Conservation (phyloP, 2,797 vertebrate species). For the Intellagama lesueurii region DNA sequence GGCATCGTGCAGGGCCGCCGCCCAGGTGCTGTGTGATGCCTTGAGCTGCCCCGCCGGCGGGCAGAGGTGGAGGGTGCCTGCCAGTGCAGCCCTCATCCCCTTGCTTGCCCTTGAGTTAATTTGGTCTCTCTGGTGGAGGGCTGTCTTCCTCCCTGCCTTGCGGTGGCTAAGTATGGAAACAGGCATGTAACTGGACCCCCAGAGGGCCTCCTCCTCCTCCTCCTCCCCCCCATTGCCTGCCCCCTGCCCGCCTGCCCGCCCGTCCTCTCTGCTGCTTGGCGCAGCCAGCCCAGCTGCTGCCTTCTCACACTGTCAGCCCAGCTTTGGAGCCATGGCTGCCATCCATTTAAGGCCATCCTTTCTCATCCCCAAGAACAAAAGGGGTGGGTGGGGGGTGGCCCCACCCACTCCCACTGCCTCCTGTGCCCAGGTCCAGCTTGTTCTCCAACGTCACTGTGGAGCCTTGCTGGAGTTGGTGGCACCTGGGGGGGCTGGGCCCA, state of each 20-base stretch:
- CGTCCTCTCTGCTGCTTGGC: background rate
- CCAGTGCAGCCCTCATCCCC: conserved; percentile 88
- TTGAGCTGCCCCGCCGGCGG: no score
- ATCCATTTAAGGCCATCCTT: conserved; percentile 94
- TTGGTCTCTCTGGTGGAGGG: conserved; percentile 76
- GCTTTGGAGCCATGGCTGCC: conserved; percentile 77
- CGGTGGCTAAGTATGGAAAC: conserved; percentile 97
- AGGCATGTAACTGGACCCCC: conserved; percentile 89
- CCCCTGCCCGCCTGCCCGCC: no score
- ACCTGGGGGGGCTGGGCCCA: background rate
- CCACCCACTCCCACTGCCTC: fast-evolving
- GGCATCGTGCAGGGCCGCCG: background rate
- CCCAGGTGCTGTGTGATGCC: background rate
- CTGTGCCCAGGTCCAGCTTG: background rate
- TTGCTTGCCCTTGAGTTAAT: conserved; percentile 96
- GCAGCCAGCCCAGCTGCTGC: conserved; percentile 87
- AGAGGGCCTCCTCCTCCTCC: conserved; percentile 48
- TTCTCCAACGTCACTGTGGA: no score
- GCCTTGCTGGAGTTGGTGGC: no score
- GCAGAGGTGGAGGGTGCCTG: background rate
- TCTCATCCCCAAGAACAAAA: conserved; percentile 73
- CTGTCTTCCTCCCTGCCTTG: conserved; percentile 79
- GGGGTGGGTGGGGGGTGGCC: background rate
- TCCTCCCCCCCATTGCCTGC: background rate
- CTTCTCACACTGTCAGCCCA: conserved; percentile 86